Base-by-base conservation (phyloP, 2,888 invertebrate species). In the Tetropium fuscum region DNA sequence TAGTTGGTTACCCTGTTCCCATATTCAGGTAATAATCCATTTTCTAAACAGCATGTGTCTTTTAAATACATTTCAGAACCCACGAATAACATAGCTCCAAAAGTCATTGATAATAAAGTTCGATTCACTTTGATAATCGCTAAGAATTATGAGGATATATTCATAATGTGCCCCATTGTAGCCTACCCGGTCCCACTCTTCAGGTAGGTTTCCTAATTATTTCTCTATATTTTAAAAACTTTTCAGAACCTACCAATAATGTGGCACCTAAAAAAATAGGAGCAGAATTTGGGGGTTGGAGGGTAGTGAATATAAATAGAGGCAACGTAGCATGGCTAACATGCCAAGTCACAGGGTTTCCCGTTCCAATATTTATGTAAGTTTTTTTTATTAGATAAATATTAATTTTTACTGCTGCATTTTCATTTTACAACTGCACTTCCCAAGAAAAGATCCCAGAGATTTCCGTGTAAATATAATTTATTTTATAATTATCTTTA, bases 1-100 rank as follows among this genome's bases (percentile, higher is more conserved):
- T 88, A 67, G 87, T 88, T 75, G 89, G 88, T 74, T 90, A 84
- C 79, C 90, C 91, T 63, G 86, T 86, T 63, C 90, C 90, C 60
- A 74, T 86, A 65, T 89, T 86, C 86, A 89, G 90, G 90, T 91
- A 87, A 84, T 25, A 44, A 5, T 30, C 13, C 8, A 5, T 45
- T 22, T 13, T 7, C 6, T 36, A 20, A 41, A 4, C 16, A 48
- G 6, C 19, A n/a, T n/a, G n/a, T 11, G 43, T 41, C 43, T 32
- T 13, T 36, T 49, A 18, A 25, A 19, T 53, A 5, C 25, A 53
- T 74, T 74, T 54, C 67, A 90, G 89, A 89, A 83, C 88, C 88
- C 49, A 88, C 88, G 51, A 88, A 86, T 83, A 88, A 89, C 81
- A 86, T 88, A 74, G 84, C 87, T 60, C 88, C 89, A 68, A 83